Evolutionary conservation across 2,888 invertebrate species (phyloP).

Genomic region (Eupithecia dodoneata): DNA sequence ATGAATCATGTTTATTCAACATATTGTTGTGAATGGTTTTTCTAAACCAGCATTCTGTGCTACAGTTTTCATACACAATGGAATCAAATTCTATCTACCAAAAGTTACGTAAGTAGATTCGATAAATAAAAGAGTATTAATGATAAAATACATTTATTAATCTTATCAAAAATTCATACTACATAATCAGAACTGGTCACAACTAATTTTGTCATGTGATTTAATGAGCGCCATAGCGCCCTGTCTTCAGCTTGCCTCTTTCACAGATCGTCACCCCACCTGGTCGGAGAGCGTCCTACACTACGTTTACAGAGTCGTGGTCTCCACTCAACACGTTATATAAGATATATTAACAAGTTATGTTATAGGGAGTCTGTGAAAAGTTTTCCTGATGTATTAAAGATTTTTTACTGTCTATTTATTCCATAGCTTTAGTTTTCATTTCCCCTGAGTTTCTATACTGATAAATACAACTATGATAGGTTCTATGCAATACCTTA

Average conservation of each 20-base stretch:
- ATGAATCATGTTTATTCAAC: not conserved
- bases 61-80: not conserved
- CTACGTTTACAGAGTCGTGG: too few relatives aligned
- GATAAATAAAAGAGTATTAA: slow-evolving; percentile 1
- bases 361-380: not conserved
- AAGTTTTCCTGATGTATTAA: not conserved
- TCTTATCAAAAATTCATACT: slow-evolving; percentile 16
- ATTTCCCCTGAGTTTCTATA: too few relatives aligned
- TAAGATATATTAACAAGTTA: not conserved
- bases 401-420: too few relatives aligned
- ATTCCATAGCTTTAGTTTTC: too few relatives aligned
- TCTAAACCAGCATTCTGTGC: not conserved
- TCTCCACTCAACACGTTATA: too few relatives aligned
- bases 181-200: slow-evolving; percentile 38
- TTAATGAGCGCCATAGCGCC: slow-evolving; percentile 4
- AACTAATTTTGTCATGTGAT: slow-evolving; percentile 56
- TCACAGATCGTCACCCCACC: too few relatives aligned
- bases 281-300: too few relatives aligned
- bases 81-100: not conserved
- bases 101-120: not conserved
- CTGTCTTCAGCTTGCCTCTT: too few relatives aligned
- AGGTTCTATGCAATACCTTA: too few relatives aligned
- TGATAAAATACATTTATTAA: slow-evolving; percentile 24
- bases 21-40: not conserved
- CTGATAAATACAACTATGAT: too few relatives aligned